Evolutionary conservation across 2,888 invertebrate species (phyloP).

Genomic region (Parnassius orleans): DNA sequence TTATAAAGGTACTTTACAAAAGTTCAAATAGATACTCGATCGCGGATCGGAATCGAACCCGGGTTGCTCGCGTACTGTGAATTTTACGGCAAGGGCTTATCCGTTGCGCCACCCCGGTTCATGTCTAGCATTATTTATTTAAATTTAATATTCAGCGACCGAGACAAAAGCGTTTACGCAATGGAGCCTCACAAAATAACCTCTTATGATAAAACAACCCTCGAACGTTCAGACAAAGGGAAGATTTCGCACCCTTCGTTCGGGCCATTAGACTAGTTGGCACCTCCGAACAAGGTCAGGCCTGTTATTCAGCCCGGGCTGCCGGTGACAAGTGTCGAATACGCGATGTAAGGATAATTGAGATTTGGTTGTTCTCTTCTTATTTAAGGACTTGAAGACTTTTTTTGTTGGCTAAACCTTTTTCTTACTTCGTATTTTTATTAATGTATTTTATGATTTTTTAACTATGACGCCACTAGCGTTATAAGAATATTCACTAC

Average conservation of each 20-base stretch:
- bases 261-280: slow-evolving; percentile 5
- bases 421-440: no score
- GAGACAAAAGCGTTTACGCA: neutral
- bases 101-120: no score
- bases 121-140: no score
- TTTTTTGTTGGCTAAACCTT: no score
- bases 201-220: slow-evolving; percentile 9
- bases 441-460: no score
- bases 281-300: slow-evolving; percentile 8
- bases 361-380: slow-evolving; percentile 1
- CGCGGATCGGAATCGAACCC: no score
- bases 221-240: slow-evolving; percentile 5
- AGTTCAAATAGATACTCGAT: no score
- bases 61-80: no score
- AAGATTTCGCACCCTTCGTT: slow-evolving; percentile 1
- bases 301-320: neutral
- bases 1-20: no score
- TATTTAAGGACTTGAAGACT: neutral
- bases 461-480: no score
- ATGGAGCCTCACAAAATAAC: neutral
- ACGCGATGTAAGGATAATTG: neutral
- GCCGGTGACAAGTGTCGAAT: slow-evolving; percentile 2
- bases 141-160: neutral
- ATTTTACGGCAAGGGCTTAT: no score
- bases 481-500: no score